These are phyloP conservation scores for Indri indri DNA, from an alignment of 2,113 vertebrate genomes.

Conservation along the genomic window DNA sequence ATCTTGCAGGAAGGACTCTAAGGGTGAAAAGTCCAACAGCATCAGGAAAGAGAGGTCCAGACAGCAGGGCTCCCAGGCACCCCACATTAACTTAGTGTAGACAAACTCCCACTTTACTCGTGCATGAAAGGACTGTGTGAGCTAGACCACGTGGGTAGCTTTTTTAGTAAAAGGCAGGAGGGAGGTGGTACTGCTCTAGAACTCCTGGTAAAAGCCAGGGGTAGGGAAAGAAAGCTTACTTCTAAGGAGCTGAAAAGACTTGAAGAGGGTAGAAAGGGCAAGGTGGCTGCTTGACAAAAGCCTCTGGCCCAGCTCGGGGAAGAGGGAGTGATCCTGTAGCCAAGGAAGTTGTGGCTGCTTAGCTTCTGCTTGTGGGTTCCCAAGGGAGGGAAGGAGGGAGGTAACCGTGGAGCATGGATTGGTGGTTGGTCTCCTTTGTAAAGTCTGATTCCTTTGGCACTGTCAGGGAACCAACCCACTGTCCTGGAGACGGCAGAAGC, in stretches of 20 bases:
- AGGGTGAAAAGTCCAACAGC: not conserved
- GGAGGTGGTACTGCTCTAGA: not conserved
- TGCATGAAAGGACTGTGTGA: not conserved
- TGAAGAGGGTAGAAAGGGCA: not conserved
- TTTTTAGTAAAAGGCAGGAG: not conserved
- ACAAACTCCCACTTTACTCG: not conserved
- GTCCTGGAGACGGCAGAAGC: slow-evolving; percentile 94
- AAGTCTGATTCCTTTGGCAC: not conserved
- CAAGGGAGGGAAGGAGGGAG: fast-evolving
- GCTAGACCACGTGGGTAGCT: too few species aligned
- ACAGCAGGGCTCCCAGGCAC: not conserved
- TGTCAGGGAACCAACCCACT: slow-evolving; percentile 93
- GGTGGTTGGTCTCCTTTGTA: not conserved
- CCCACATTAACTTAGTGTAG: not conserved
- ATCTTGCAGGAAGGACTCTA: not conserved
- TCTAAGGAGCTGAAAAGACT: not conserved
- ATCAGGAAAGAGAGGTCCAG: not conserved
- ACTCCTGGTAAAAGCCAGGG: not conserved
- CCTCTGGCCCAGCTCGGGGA: not conserved
- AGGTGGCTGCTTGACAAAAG: not conserved
- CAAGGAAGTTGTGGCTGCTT: not conserved
- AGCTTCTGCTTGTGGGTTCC: not conserved
- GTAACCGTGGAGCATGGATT: fast-evolving
- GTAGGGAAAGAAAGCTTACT: not conserved
- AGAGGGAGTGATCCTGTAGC: not conserved